phyloP scores from a whole-genome alignment of 2,888 invertebrate species.

The Timema cristinae region DNA sequence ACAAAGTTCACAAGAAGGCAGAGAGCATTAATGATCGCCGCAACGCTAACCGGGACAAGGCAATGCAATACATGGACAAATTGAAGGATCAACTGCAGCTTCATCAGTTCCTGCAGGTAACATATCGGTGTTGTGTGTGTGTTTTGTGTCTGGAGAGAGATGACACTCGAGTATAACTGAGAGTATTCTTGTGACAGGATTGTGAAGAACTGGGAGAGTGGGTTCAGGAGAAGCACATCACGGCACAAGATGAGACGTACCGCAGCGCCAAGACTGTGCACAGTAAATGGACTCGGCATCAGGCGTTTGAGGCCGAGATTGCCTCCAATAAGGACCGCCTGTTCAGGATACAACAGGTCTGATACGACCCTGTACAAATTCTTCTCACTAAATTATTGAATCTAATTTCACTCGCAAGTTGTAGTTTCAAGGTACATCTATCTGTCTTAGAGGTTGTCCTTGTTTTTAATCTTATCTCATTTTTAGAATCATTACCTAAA shows the following conservation, averaged over 20 bases:
- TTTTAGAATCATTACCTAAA: too few relatives aligned
- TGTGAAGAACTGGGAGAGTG: constrained; percentile 97
- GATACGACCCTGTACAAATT: neutral
- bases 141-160: too few relatives aligned
- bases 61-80: constrained; percentile 85
- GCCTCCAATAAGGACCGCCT: constrained; percentile 94
- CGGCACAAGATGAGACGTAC: constrained; percentile 98
- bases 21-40: constrained; percentile 90
- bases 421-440: too few relatives aligned
- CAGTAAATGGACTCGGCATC: constrained; percentile 99
- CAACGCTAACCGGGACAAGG: constrained; percentile 85
- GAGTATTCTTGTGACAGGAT: constrained; percentile 59
- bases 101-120: constrained; percentile 80
- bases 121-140: neutral
- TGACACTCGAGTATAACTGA: neutral
- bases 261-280: constrained; percentile 98
- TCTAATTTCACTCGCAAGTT: too few relatives aligned
- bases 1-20: constrained; percentile 94
- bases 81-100: constrained; percentile 90
- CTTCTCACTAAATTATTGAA: too few relatives aligned
- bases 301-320: constrained; percentile 99
- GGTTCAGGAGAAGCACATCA: constrained; percentile 98
- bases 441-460: too few relatives aligned
- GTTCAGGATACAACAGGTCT: constrained; percentile 70
- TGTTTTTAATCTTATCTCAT: too few relatives aligned